A percentile compares a stretch with the other conserved stretches of the same genome.
Conservation (phyloP, 1,140 invertebrate species). For the Ridgeia piscesae region DNA sequence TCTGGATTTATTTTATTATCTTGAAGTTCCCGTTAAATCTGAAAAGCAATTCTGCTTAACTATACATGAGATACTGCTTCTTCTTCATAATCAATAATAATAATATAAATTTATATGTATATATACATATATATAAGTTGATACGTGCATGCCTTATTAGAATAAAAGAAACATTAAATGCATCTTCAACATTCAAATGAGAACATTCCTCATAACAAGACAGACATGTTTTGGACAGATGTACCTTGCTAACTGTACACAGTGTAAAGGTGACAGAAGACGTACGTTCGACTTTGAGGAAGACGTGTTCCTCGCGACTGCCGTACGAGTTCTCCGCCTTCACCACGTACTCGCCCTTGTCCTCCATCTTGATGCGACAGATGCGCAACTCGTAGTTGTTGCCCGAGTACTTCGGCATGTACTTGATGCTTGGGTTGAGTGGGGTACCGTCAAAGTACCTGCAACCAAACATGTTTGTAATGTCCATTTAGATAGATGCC, state of each 20-base stretch:
- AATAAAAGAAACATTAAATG: no score
- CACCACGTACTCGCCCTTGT: constrained; percentile 96
- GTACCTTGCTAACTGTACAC: neutral
- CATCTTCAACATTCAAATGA: no score
- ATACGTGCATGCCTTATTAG: no score
- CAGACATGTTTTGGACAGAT: neutral
- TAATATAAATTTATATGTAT: no score
- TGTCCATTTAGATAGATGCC: neutral
- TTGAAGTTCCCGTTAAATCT: no score
- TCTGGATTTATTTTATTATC: no score
- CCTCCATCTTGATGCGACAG: constrained; percentile 89
- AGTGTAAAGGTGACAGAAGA: constrained; percentile 2
- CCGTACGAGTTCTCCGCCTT: constrained; percentile 97
- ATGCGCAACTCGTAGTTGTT: constrained; percentile 98
- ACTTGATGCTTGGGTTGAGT: constrained; percentile 87
- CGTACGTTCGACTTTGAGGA: constrained; percentile 93
- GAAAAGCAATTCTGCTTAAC: no score
- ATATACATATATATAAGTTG: no score
- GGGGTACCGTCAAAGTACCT: neutral
- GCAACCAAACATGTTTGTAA: neutral
- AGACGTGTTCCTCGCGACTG: constrained; percentile 91
- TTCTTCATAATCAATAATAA: no score
- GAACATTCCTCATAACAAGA: neutral
- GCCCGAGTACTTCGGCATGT: constrained; percentile 96
- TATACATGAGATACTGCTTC: no score